Conservation (phyloP, 2,113 vertebrate species). For the Speoplatyrhinus poulsoni region DNA sequence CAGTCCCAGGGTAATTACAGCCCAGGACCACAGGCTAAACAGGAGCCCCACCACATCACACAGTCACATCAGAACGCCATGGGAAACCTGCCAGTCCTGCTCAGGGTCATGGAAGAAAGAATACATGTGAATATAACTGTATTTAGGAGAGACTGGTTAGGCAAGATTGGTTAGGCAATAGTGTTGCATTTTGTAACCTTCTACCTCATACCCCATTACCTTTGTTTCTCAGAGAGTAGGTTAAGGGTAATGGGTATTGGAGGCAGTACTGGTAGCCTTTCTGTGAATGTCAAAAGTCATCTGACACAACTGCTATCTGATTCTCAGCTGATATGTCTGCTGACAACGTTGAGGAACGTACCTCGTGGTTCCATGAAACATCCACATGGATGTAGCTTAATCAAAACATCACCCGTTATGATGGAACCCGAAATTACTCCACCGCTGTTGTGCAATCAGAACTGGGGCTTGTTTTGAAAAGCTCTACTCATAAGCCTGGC, state of each 20-base stretch:
- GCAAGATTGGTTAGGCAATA: neutral
- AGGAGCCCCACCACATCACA: constrained; percentile 45
- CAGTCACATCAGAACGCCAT: neutral
- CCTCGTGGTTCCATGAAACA: neutral
- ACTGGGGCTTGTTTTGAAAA: neutral
- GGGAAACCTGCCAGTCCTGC: constrained; percentile 6
- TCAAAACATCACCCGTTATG: too few relatives aligned
- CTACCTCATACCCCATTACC: too few relatives aligned
- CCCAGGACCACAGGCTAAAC: constrained; percentile 16
- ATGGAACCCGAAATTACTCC: too few relatives aligned
- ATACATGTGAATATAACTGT: neutral
- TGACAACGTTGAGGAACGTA: constrained; percentile 41
- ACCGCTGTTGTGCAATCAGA: neutral
- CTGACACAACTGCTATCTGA: constrained; percentile 67
- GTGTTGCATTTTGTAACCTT: too few relatives aligned
- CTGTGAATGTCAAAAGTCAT: constrained; percentile 50
- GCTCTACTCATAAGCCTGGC: constrained; percentile 2
- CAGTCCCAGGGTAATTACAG: constrained; percentile 25
- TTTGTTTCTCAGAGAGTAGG: too few relatives aligned
- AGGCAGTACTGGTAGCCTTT: constrained; percentile 11
- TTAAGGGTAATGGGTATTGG: neutral
- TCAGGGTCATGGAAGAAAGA: neutral
- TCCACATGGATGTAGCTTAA: constrained; percentile 26
- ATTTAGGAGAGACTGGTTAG: neutral
- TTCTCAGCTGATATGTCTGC: constrained; percentile 69